phyloP scores from a whole-genome alignment of 2,797 vertebrate genomes.

The Gila robusta region DNA sequence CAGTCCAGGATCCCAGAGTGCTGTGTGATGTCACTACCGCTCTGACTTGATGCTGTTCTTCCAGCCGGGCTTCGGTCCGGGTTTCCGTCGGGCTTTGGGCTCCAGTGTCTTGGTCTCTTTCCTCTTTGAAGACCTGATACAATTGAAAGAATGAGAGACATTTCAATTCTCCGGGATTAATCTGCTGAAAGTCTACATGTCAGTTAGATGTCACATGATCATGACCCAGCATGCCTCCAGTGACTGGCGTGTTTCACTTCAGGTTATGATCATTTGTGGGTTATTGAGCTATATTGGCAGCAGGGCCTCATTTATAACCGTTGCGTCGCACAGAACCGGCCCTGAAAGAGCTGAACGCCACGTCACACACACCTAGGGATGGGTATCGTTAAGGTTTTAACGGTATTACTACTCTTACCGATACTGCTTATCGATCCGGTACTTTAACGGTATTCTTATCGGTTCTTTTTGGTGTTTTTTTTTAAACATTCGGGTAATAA shows the following conservation, averaged over 20 bases:
- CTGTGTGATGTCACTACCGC: conserved; percentile 74
- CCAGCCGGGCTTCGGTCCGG: conserved; percentile 96
- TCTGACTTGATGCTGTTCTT: conserved; percentile 92
- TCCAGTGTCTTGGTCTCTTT: conserved; percentile 77
- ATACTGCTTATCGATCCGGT: no score
- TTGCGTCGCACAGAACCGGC: no score
- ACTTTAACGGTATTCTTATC: no score
- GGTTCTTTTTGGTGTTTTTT: no score
- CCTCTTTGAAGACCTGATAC: conserved; percentile 76
- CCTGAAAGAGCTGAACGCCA: no score
- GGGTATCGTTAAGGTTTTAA: no score
- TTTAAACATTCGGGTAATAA: no score
- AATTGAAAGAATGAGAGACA: conserved; percentile 39
- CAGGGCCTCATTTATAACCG: no score
- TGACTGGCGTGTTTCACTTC: background rate
- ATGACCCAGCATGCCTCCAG: background rate
- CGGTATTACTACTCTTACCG: no score
- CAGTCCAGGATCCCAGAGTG: fast-evolving
- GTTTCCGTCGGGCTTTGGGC: conserved; percentile 89
- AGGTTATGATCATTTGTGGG: background rate
- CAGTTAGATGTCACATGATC: background rate
- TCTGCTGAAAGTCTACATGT: background rate
- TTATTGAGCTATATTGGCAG: background rate
- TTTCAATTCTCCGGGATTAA: background rate
- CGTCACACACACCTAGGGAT: no score